Evolutionary conservation across 2,888 invertebrate genomes (phyloP).

Genomic region (Drosophila flavopinicola): DNA sequence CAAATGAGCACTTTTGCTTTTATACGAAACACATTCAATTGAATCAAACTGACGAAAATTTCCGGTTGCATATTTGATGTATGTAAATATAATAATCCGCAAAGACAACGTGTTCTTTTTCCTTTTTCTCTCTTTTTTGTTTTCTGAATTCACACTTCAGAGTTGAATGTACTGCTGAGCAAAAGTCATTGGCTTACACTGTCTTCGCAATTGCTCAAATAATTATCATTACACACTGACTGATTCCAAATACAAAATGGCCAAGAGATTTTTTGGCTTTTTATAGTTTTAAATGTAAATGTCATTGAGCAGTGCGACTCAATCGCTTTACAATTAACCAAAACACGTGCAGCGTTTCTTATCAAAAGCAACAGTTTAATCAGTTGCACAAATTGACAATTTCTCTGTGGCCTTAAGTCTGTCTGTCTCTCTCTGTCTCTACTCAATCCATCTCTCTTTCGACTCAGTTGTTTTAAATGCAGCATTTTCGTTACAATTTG

Average conservation of each 20-base stretch:
- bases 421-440: too few relatives aligned
- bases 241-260: slow-evolving; percentile 40
- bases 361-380: slow-evolving; percentile 6
- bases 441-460: background rate
- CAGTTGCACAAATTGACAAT: slow-evolving; percentile 21
- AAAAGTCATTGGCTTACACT: slow-evolving; percentile 36
- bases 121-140: slow-evolving; percentile 18
- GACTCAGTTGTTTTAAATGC: slow-evolving; percentile 41
- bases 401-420: background rate
- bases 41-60: slow-evolving; percentile 53
- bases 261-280: background rate
- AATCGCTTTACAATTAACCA: slow-evolving; percentile 62
- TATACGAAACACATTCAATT: slow-evolving; percentile 36
- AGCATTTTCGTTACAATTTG: slow-evolving; percentile 37
- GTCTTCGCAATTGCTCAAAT: slow-evolving; percentile 26
- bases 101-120: slow-evolving; percentile 10
- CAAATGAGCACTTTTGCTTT: slow-evolving; percentile 60
- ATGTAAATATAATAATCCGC: slow-evolving; percentile 43
- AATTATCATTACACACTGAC: slow-evolving; percentile 20
- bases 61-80: slow-evolving; percentile 38
- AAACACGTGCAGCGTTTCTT: slow-evolving; percentile 59
- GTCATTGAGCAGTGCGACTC: slow-evolving; percentile 35
- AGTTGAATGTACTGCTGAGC: slow-evolving; percentile 71
- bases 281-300: slow-evolving; percentile 10
- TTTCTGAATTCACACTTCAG: slow-evolving; percentile 41